Evolutionary conservation across 2,888 invertebrate genomes (phyloP).

Genomic region (Zygothrica quintamaculata): DNA sequence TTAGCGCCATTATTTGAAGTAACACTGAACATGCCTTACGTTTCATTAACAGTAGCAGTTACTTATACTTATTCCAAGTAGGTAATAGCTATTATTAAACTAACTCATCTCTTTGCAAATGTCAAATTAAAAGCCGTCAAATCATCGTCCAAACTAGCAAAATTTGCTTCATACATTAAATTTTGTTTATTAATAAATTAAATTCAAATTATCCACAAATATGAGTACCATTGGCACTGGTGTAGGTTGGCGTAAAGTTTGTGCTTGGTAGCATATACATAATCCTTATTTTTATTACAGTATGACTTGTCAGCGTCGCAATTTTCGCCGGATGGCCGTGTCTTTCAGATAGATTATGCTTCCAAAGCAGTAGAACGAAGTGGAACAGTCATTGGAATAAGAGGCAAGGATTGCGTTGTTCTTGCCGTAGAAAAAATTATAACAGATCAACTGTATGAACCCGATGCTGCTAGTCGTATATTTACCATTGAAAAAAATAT

Average conservation of each 20-base stretch:
- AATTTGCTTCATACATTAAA: slow-evolving; percentile 28
- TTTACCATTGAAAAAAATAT: slow-evolving; percentile 97
- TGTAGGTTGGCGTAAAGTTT: slow-evolving; percentile 87
- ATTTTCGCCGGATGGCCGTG: slow-evolving; percentile 99
- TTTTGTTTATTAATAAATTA: slow-evolving; percentile 15
- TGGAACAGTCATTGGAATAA: slow-evolving; percentile 96
- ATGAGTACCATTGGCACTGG: slow-evolving; percentile 99
- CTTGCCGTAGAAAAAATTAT: slow-evolving; percentile 99
- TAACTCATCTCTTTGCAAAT: slow-evolving; percentile 16
- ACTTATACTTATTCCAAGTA: neutral
- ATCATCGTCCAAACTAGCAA: slow-evolving; percentile 73
- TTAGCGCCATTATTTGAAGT: slow-evolving; percentile 14
- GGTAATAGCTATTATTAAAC: neutral
- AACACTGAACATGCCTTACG: slow-evolving; percentile 39
- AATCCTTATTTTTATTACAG: slow-evolving; percentile 86
- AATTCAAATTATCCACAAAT: slow-evolving; percentile 68
- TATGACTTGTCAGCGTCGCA: slow-evolving; percentile 99
- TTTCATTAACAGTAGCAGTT: slow-evolving; percentile 8
- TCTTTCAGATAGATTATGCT: slow-evolving; percentile 99
- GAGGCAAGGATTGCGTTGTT: slow-evolving; percentile 98
- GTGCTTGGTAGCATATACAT: neutral
- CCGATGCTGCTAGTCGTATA: slow-evolving; percentile 95
- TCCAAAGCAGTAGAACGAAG: slow-evolving; percentile 99
- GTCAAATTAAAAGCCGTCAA: slow-evolving; percentile 82
- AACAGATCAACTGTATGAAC: slow-evolving; percentile 96